Base-by-base conservation (phyloP, 2,888 invertebrate species). In the Thymelicus sylvestris region DNA sequence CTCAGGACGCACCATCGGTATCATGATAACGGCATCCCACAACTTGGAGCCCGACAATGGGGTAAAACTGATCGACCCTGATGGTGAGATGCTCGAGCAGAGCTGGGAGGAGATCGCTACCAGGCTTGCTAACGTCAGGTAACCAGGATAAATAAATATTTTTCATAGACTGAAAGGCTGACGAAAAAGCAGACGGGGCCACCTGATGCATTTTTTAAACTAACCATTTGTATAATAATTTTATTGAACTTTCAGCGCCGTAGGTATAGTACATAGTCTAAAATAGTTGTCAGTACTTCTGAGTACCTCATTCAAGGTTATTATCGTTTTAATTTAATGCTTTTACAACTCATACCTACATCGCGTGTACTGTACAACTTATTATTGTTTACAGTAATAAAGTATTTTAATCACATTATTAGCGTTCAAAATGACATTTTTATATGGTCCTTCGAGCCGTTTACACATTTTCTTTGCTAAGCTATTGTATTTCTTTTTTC, bases 21-120 rank as follows among this genome's bases (percentile, higher is more conserved):
- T 99, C n/a, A 99, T 99, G 99, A 98, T 99, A 73, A 99, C 99
- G 0, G 99, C 99, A 0, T 99, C 99, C 0, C 99, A 99, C 87
- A 99, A 99, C 91, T 96, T 99, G 59, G 98, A 97, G 86, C 96
- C 96, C 0, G 99, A 99, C 85, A 99, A 99, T 88, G 99, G 99
- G 0, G 97, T 99, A 3, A 99, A 99, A 88, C 91, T 99, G 62
- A 96, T 99, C 60, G 99, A 99, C 90, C 98, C 99, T 1, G 95
- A 95, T 76, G 99, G 99, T 0, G 99, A 99, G 91, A 99, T 99
- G 99, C 88, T 99, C 80, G 98, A 98, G 76, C 93, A 95, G 72
- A 95, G 96, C 73, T 99, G 99, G 99, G 99, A 99, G 90, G 93
- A 88, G 69, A 95, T 97, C 81, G 99, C 99, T 1, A 98, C 98